phyloP scores from a whole-genome alignment of 1,140 invertebrate genomes.

The Temnothorax longispinosus region DNA sequence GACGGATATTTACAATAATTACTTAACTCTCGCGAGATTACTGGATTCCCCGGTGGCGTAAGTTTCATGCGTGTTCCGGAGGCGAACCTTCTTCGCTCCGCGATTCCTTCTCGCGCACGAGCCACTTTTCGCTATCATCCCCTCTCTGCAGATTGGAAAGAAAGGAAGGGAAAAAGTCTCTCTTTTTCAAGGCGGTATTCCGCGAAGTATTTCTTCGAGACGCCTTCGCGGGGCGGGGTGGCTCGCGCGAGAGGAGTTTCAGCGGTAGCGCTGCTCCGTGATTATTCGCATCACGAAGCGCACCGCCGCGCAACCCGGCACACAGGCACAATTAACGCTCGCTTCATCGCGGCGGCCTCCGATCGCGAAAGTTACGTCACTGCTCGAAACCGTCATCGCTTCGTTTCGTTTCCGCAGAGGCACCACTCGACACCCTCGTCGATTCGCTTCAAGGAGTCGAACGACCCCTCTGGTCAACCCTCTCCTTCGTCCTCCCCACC shows the following conservation, averaged over 20 bases:
- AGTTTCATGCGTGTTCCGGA: constrained; percentile 58
- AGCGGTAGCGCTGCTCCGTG: not conserved
- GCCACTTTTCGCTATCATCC: not conserved
- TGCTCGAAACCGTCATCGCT: constrained; percentile 43
- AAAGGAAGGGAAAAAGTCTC: not conserved
- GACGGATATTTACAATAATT: constrained; percentile 69
- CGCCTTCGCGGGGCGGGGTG: not conserved
- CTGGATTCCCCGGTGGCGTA: constrained; percentile 58
- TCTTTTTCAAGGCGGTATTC: not conserved
- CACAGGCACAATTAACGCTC: not conserved
- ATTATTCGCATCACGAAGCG: not conserved
- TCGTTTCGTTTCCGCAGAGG: constrained; percentile 24
- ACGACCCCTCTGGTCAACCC: not conserved
- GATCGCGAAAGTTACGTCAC: constrained; percentile 50
- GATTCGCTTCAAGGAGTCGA: not conserved
- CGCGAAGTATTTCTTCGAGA: not conserved
- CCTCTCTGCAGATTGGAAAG: not conserved
- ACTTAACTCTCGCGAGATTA: constrained; percentile 62
- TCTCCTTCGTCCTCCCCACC: not conserved
- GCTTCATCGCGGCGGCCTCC: constrained; percentile 9
- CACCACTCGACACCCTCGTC: constrained; percentile 35
- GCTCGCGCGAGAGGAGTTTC: constrained; percentile 4
- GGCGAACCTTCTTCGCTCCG: constrained; percentile 2
- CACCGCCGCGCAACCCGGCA: not conserved
- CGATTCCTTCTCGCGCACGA: constrained; percentile 30